phyloP scores from a whole-genome alignment of 2,888 invertebrate genomes.

The Pterobdella sp. region DNA sequence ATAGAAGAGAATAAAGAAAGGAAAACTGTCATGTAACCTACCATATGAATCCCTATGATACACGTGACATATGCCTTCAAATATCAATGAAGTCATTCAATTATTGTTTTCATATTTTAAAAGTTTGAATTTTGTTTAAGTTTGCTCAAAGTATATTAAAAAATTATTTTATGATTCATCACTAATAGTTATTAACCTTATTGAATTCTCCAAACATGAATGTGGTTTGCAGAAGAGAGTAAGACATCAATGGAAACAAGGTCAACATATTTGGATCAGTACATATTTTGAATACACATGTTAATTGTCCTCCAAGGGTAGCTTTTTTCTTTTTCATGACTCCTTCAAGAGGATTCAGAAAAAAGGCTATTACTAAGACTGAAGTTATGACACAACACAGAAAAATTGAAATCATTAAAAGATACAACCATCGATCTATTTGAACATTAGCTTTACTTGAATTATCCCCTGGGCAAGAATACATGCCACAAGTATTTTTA shows the following conservation, averaged over 20 bases:
- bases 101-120: neutral
- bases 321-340: slow-evolving; percentile 33
- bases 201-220: slow-evolving; percentile 46
- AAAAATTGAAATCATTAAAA: slow-evolving; percentile 43
- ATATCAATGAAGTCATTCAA: neutral
- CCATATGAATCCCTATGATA: slow-evolving; percentile 67
- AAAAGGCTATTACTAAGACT: slow-evolving; percentile 40
- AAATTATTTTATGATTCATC: neutral
- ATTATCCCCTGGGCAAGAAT: slow-evolving; percentile 11
- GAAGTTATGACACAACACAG: slow-evolving; percentile 40
- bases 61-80: slow-evolving; percentile 47
- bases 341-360: slow-evolving; percentile 42
- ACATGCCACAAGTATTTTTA: neutral
- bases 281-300: slow-evolving; percentile 40
- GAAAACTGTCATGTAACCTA: slow-evolving; percentile 94
- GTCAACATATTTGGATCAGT: slow-evolving; percentile 40
- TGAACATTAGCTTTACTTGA: neutral
- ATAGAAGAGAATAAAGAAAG: slow-evolving; percentile 87
- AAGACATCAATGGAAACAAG: slow-evolving; percentile 42
- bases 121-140: neutral
- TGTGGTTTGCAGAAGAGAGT: slow-evolving; percentile 42
- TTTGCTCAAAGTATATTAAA: neutral
- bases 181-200: slow-evolving; percentile 40
- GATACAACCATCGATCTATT: slow-evolving; percentile 29
- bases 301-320: slow-evolving; percentile 36